These are phyloP conservation scores for Amblyopsis hoosieri DNA, from an alignment of 2,797 vertebrate genomes.

Conservation along the genomic window DNA sequence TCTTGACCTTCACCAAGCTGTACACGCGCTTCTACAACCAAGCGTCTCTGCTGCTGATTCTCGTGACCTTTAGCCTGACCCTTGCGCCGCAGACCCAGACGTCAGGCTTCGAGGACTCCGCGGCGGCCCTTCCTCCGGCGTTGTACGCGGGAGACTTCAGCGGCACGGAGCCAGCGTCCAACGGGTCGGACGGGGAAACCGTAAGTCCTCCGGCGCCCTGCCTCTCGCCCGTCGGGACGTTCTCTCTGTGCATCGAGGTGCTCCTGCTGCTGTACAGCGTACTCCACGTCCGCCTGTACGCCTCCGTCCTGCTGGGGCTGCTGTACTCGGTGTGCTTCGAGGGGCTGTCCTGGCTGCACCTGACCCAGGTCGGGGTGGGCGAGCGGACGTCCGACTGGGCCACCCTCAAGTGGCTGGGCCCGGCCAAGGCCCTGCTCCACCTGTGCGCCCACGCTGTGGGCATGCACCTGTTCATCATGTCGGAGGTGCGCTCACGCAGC, in stretches of 20 bases:
- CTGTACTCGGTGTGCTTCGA: constrained; percentile 93
- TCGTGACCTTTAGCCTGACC: constrained; percentile 87
- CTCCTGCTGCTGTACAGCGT: constrained; percentile 94
- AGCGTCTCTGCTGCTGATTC: constrained; percentile 85
- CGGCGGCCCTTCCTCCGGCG: constrained; percentile 31
- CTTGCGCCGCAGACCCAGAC: constrained; percentile 89
- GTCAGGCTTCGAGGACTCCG: constrained; percentile 65
- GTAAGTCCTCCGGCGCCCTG: constrained; percentile 68
- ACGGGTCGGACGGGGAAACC: constrained; percentile 55
- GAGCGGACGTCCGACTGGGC: constrained; percentile 72
- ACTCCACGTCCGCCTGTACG: constrained; percentile 92
- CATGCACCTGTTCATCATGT: constrained; percentile 96
- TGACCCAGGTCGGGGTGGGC: constrained; percentile 48
- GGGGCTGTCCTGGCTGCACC: constrained; percentile 85
- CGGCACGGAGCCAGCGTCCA: constrained; percentile 64
- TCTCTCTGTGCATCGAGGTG: constrained; percentile 94
- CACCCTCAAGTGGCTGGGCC: constrained; percentile 82
- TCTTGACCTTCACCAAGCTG: constrained; percentile 89
- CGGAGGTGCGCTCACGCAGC: constrained; percentile 94
- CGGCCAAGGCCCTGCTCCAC: constrained; percentile 87
- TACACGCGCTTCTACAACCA: constrained; percentile 87
- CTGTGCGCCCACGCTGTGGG: constrained; percentile 91
- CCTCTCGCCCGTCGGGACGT: constrained; percentile 92
- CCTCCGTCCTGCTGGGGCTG: constrained; percentile 89
- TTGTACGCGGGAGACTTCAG: constrained; percentile 66